Evolutionary conservation across 2,113 vertebrate species (phyloP), one percentile per base, ranked within the genome.

Genomic region (Lipotes vexillifer): DNA sequence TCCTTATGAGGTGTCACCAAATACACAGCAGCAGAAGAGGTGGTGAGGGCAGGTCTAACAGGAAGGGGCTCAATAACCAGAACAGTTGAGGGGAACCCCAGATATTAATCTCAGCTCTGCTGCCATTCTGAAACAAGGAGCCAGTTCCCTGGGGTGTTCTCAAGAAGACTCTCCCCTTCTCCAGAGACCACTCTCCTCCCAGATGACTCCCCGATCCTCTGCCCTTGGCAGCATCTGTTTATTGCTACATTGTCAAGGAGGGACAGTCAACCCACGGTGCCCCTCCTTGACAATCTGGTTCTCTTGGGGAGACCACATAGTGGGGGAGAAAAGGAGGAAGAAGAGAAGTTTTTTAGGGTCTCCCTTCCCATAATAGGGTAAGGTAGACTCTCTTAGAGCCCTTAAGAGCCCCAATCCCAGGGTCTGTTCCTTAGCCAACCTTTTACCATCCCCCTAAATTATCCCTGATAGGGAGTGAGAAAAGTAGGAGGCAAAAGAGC

Each of bases 171-270:
- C 77, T 89, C 77, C 38, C 59, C 77, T 93, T 74, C 55, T 75
- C 36, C 41, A 78, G 68, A 92, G 93, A 89, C 63, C 36, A 29
- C 65, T 89, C 81, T 92, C 77, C 77, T 88, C 38, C 59, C n/a
- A 93, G 80, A 25, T 55, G 27, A 77, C 9, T 63, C 75, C 94
- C 91, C 27, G 21, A n/a, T 63, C 31, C 82, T 94, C 78, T 92
- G 78, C 46, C 86, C 92, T 89, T 84, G 96, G 94, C 96, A 97
- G 92, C 96, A 96, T 92, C 88, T 97, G 71, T 89, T 98, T 97
- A 97, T 98, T 98, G 98, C 98, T 96, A 93, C 91, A 61, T 87
- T 95, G 96, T 95, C 95, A 92, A 80, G 89, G 92, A 96, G 92
- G 89, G 93, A 88, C 91, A 74, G 14, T 41, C 29, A 31, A 41